phyloP scores from a whole-genome alignment of 2,888 invertebrate genomes.

The Lepidochrysops patricia region DNA sequence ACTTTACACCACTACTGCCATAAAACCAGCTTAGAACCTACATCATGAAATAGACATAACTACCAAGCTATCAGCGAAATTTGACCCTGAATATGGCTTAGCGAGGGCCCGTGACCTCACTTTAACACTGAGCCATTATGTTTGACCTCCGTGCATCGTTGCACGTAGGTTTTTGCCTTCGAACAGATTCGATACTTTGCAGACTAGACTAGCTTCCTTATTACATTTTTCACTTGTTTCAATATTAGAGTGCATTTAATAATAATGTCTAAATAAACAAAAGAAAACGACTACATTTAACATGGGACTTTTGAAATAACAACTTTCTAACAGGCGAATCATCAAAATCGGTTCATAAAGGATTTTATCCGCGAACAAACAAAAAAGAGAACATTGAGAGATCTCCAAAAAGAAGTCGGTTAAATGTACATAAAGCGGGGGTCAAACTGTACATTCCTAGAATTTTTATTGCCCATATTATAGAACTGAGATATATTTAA shows the following conservation, averaged over 20 bases:
- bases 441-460: too few relatives aligned
- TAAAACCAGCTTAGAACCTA: too few relatives aligned
- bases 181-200: not conserved
- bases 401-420: too few relatives aligned
- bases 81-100: not conserved
- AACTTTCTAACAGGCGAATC: too few relatives aligned
- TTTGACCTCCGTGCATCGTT: not conserved
- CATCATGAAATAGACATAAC: too few relatives aligned
- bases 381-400: too few relatives aligned
- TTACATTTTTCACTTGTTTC: not conserved
- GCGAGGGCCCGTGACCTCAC: not conserved
- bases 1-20: too few relatives aligned
- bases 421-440: too few relatives aligned
- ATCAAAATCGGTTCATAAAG: too few relatives aligned
- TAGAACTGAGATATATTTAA: not conserved
- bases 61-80: not conserved
- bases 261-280: too few relatives aligned
- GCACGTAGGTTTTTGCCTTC: not conserved
- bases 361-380: too few relatives aligned
- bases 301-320: not conserved
- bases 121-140: not conserved
- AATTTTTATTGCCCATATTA: not conserved
- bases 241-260: not conserved
- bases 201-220: not conserved
- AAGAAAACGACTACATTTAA: not conserved